Conservation (phyloP, 2,113 vertebrate genomes). For the Tachysurus vachellii region DNA sequence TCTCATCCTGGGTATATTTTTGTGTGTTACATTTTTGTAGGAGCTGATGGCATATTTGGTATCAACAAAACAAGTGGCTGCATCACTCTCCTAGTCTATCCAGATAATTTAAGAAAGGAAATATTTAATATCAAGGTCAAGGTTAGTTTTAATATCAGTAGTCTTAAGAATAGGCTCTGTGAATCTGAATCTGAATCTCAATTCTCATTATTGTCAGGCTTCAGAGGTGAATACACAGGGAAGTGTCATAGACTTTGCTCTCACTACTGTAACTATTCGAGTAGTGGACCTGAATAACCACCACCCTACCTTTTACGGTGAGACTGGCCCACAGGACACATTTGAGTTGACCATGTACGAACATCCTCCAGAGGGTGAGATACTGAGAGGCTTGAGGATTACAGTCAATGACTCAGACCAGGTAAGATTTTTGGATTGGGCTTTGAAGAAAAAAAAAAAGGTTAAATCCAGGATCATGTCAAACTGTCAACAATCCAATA, state of each 20-base stretch:
- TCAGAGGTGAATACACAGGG: constrained; percentile 79
- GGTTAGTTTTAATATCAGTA: constrained; percentile 64
- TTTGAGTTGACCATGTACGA: constrained; percentile 92
- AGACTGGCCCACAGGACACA: constrained; percentile 83
- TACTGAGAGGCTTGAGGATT: constrained; percentile 88
- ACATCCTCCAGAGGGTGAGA: constrained; percentile 92
- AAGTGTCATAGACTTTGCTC: constrained; percentile 64
- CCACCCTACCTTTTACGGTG: constrained; percentile 90
- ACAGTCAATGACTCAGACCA: constrained; percentile 95
- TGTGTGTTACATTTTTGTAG: constrained; percentile 63
- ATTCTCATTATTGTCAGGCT: constrained; percentile 70
- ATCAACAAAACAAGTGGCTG: constrained; percentile 84
- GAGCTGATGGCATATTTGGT: constrained; percentile 82
- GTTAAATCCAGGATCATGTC: neutral
- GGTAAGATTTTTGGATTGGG: constrained; percentile 65
- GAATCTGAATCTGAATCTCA: neutral
- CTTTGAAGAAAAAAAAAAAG: neutral
- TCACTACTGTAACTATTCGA: constrained; percentile 80
- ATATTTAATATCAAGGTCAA: constrained; percentile 87
- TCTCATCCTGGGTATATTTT: neutral
- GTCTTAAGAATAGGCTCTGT: neutral
- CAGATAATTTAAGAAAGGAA: constrained; percentile 83
- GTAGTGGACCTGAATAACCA: constrained; percentile 97
- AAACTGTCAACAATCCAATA: neutral
- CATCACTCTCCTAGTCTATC: constrained; percentile 79